Evolutionary conservation across 2,888 invertebrate genomes (phyloP).

Genomic region (Scotopteryx bipunctaria): DNA sequence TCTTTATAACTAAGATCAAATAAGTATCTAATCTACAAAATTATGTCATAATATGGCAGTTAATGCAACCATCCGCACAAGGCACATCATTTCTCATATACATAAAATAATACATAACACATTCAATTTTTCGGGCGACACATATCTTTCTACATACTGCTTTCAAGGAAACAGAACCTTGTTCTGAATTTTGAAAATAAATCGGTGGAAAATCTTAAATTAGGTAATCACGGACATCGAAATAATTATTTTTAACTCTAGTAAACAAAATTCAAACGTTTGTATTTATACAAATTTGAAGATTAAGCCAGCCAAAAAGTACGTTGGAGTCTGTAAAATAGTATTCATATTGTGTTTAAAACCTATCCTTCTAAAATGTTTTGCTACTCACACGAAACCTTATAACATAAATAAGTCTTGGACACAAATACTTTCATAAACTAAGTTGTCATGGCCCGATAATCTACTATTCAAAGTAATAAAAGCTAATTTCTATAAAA

Average conservation of each 20-base stretch:
- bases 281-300: conserved; percentile 6
- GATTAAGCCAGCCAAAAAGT: conserved; percentile 10
- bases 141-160: conserved; percentile 56
- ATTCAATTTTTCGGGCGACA: conserved; percentile 55
- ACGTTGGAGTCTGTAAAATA: conserved; percentile 12
- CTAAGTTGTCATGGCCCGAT: conserved; percentile 80
- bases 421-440: conserved; percentile 71
- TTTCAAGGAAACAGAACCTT: conserved; percentile 64
- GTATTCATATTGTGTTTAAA: conserved; percentile 3
- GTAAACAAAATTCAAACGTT: conserved; percentile 7
- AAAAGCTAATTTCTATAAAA: conserved; percentile 65
- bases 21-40: conserved; percentile 68
- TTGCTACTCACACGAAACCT: conserved; percentile 50
- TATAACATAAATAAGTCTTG: conserved; percentile 71
- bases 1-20: conserved; percentile 68
- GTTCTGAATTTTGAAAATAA: conserved; percentile 71
- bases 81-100: conserved; percentile 60
- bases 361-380: conserved; percentile 18
- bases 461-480: conserved; percentile 71
- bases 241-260: conserved; percentile 15
- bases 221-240: conserved; percentile 37
- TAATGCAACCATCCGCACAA: conserved; percentile 79
- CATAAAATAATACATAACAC: conserved; percentile 29
- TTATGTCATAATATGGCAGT: conserved; percentile 83
- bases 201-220: conserved; percentile 72